These are phyloP conservation scores for Poecilus cupreus DNA, from an alignment of 2,888 invertebrate genomes.

Conservation along the genomic window DNA sequence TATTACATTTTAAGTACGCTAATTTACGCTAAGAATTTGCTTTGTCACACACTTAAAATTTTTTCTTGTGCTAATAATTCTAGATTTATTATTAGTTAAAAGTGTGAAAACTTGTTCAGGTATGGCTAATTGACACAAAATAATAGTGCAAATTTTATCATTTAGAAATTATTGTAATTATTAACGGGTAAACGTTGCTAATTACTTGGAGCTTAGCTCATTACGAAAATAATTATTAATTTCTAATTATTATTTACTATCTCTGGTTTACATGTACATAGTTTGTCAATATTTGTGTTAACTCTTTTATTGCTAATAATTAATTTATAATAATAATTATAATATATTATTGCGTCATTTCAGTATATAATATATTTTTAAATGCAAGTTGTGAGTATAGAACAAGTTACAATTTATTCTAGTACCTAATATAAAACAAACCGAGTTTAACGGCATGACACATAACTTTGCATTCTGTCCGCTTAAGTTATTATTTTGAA, in stretches of 20 bases:
- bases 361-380: too few species aligned
- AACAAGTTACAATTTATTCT: too few species aligned
- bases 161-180: not conserved
- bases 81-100: not conserved
- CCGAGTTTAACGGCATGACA: too few species aligned
- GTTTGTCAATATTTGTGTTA: not conserved
- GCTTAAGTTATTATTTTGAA: too few species aligned
- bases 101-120: constrained; percentile 29
- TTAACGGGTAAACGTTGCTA: not conserved
- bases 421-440: too few species aligned
- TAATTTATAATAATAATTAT: too few species aligned
- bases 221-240: constrained; percentile 22
- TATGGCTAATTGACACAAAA: not conserved
- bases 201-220: not conserved
- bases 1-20: constrained; percentile 5
- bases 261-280: not conserved
- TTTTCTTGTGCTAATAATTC: not conserved
- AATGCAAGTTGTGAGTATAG: too few species aligned
- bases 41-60: constrained; percentile 11
- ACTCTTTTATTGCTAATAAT: too few species aligned
- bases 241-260: constrained; percentile 28
- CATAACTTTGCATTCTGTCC: too few species aligned
- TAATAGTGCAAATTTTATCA: not conserved
- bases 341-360: too few species aligned
- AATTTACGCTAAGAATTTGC: constrained; percentile 16